Evolutionary conservation across 92 coral and sea anemone genomes (phyloP).

Genomic region (Epizoanthus fatuus): DNA sequence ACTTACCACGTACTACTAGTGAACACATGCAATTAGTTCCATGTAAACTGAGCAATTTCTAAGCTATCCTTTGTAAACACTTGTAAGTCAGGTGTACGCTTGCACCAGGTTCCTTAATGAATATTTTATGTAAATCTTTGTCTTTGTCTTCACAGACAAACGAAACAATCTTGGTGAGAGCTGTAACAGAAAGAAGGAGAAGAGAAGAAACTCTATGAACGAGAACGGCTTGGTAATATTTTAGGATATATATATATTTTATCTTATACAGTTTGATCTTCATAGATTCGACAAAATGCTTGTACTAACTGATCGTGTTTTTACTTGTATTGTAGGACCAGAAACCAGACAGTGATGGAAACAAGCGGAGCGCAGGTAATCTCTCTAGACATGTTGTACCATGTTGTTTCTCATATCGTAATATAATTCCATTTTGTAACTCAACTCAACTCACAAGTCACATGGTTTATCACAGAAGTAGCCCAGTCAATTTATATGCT

Average conservation of each 20-base stretch:
- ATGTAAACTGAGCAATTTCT: neutral
- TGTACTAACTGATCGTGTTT: neutral
- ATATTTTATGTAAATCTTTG: slow-evolving; percentile 58
- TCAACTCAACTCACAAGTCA: neutral
- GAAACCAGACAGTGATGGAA: slow-evolving; percentile 3
- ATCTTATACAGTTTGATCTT: neutral
- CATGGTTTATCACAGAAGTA: neutral
- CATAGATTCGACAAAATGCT: neutral
- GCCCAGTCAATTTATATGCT: neutral
- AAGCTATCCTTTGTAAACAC: neutral
- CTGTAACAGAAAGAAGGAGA: neutral
- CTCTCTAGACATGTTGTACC: neutral
- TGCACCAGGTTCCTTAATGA: slow-evolving; percentile 55
- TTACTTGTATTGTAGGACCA: slow-evolving; percentile 5
- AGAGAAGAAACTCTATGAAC: slow-evolving; percentile 8
- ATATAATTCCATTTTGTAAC: neutral
- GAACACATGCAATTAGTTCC: neutral
- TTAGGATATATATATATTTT: neutral
- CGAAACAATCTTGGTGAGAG: slow-evolving; percentile 37
- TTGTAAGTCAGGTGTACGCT: neutral
- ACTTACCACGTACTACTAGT: neutral
- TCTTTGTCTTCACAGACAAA: slow-evolving; percentile 52
- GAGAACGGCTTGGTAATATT: slow-evolving; percentile 6
- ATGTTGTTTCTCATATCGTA: neutral
- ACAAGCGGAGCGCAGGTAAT: slow-evolving; percentile 21